Conservation (phyloP, 2,797 vertebrate genomes). For the Onychomys torridus region DNA sequence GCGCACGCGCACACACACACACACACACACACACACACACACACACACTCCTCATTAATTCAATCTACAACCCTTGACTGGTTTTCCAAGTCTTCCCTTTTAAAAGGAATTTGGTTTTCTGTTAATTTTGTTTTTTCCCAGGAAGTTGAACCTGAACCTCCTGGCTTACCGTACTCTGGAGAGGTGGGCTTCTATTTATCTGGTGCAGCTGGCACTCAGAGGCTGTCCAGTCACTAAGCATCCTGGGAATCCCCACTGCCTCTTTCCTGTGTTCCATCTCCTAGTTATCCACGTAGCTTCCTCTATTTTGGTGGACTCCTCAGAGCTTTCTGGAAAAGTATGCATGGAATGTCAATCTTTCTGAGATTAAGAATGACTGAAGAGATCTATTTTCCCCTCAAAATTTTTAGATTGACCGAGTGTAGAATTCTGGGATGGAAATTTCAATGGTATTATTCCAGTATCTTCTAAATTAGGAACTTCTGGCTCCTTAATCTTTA, state of each 20-base stretch:
- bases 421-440: constrained; percentile 6
- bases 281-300: not conserved
- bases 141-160: not conserved
- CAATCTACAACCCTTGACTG: not conserved
- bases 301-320: not conserved
- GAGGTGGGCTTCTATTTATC: not conserved
- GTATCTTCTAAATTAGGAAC: not conserved
- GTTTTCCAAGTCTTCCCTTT: constrained; percentile 11
- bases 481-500: not conserved
- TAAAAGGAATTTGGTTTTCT: not conserved
- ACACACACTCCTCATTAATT: too few relatives aligned
- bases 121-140: not conserved
- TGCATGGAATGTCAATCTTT: not conserved
- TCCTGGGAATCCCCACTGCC: not conserved
- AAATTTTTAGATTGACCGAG: not conserved
- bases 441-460: constrained; percentile 1
- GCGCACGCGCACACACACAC: too few relatives aligned
- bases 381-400: not conserved
- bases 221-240: not conserved
- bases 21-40: too few relatives aligned
- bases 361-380: not conserved
- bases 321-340: not conserved
- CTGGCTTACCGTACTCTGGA: not conserved
- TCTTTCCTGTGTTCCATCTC: not conserved
- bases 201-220: not conserved